These are phyloP conservation scores for Anguilla japonica DNA, from an alignment of 2,113 vertebrate species.

Conservation along the genomic window DNA sequence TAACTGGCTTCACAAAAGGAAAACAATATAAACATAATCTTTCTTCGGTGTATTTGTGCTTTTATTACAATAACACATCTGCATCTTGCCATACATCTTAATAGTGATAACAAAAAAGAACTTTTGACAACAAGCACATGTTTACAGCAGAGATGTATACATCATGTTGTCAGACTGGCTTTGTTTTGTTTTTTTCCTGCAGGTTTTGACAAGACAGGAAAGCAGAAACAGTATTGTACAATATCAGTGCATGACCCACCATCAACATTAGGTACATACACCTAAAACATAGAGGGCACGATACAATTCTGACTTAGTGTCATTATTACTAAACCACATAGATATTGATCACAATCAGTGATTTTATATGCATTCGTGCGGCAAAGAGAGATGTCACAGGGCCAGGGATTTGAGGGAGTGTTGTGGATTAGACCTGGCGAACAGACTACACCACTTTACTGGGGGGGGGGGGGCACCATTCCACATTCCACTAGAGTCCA, in stretches of 20 bases:
- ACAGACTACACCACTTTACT: neutral
- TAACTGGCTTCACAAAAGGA: no score
- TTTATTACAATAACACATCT: constrained; percentile 26
- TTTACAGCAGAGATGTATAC: constrained; percentile 14
- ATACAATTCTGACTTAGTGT: neutral
- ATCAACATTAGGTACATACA: neutral
- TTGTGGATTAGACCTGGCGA: neutral
- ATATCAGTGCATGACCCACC: neutral
- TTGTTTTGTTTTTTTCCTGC: neutral
- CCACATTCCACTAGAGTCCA: neutral
- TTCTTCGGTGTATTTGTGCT: constrained; percentile 17
- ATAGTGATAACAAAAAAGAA: constrained; percentile 5
- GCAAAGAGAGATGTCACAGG: neutral
- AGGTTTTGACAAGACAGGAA: neutral
- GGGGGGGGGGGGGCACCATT: neutral
- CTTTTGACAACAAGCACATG: constrained; percentile 4
- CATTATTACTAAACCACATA: neutral
- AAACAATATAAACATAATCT: neutral
- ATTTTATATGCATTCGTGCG: neutral
- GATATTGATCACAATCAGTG: neutral
- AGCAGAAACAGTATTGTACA: neutral
- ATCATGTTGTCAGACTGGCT: neutral
- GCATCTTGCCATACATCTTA: constrained; percentile 14
- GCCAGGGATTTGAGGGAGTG: neutral
- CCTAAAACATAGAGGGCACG: neutral